Percentiles rank a stretch among this genome's conserved stretches.
These are phyloP conservation scores for Halcyon malimbica DNA, from an alignment of 2,113 vertebrate species.

Conservation along the genomic window DNA sequence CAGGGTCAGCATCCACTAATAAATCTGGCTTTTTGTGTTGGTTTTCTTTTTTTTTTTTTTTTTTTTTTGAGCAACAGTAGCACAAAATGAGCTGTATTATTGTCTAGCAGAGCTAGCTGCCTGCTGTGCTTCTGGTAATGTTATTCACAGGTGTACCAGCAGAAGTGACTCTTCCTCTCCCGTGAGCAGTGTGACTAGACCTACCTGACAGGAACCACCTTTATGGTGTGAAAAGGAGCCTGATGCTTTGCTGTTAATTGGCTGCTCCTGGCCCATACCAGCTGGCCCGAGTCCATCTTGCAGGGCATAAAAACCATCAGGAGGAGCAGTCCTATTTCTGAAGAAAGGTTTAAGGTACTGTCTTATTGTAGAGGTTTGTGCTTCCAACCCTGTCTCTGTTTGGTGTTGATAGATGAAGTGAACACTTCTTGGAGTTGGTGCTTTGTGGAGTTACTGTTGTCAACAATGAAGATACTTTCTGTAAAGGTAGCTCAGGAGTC, in stretches of 20 bases:
- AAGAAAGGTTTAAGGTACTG: background rate
- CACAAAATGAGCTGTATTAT: background rate
- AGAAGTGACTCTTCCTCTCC: background rate
- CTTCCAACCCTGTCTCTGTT: accelerated
- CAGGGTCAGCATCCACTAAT: background rate
- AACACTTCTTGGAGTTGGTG: accelerated
- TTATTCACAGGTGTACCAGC: background rate
- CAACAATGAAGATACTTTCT: accelerated
- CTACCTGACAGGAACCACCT: background rate
- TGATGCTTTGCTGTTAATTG: accelerated
- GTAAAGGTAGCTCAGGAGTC: background rate
- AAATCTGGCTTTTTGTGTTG: background rate
- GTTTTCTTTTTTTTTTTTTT: no score
- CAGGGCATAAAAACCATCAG: background rate
- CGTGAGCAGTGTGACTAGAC: accelerated
- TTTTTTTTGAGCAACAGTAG: background rate
- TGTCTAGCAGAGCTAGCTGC: background rate
- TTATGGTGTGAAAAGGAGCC: background rate
- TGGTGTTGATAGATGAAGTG: accelerated
- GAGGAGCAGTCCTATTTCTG: background rate
- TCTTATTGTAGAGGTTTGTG: no score
- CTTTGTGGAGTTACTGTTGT: accelerated
- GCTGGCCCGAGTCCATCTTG: background rate
- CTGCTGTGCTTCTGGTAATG: background rate
- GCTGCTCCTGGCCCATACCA: background rate